Base-by-base conservation (phyloP, 2,797 vertebrate genomes). In the Adelosebastes latens region DNA sequence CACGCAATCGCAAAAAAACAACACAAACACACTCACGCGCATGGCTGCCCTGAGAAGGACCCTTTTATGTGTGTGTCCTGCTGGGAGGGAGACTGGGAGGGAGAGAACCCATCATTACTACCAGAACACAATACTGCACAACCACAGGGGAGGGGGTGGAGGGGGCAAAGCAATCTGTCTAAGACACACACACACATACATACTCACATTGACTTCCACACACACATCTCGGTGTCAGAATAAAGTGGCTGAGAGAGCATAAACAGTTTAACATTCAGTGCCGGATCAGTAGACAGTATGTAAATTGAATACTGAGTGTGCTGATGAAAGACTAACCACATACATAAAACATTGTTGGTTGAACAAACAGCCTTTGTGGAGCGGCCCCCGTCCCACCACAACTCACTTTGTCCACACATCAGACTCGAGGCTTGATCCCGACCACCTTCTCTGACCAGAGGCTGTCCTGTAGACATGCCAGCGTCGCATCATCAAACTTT, bases 121-220 rank as follows among this genome's bases (percentile, higher is more conserved):
- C 87, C 79, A 92, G 87, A 93, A 93, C 90, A 94, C 93, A 94
- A 95, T 92, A 91, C 89, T 86, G 83, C 87, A 90, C 87, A 89
- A 85, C 90, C 84, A 82, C 84, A 70, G 88, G 84, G 87, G 49
- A 73, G 82, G 82, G 77, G 83, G 81, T 4, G 63, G 72, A 58
- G 81, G 81, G 86, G 86, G 81, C 77, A 89, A 90, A 88, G 87
- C 91, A 93, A 92, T 92, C 93, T 92, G 86, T 89, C 86, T 77
- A 46, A 77, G 66, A 90, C 60, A 79, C 72, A 83, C 80, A 72
- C 42, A 46, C 6, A 71, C 70, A 74, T 63, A 64, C 58, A 75
- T 53, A 72, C 34, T 62, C 46, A 46, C 80, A 64, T 31, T 66
- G n/a, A 31, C 64, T 60, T 63, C 11, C 56, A 70, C 78, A 86